Percentiles rank a stretch among this genome's conserved stretches.
These are phyloP conservation scores for Drosophila ogumai DNA, from an alignment of 1,140 invertebrate species.

Conservation along the genomic window DNA sequence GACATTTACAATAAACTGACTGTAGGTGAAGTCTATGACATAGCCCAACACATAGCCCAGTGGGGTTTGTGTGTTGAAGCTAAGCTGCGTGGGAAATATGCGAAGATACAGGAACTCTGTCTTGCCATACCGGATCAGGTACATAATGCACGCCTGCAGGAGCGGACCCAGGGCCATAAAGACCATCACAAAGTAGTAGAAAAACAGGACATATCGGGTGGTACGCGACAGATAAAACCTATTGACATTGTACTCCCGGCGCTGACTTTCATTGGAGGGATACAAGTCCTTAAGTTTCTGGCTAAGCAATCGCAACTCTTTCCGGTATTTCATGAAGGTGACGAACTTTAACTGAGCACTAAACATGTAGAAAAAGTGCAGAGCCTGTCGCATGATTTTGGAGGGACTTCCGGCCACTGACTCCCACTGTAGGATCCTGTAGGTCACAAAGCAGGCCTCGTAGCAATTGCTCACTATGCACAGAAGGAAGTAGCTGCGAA, in stretches of 20 bases:
- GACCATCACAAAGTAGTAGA: conserved; percentile 29
- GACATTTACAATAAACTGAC: conserved; percentile 39
- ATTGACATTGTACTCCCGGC: conserved; percentile 34
- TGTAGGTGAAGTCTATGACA: conserved; percentile 34
- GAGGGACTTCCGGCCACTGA: conserved; percentile 31
- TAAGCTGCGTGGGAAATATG: conserved; percentile 35
- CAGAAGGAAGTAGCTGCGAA: conserved; percentile 19
- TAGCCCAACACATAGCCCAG: conserved; percentile 16
- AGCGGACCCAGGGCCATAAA: conserved; percentile 29
- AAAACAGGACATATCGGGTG: conserved; percentile 25
- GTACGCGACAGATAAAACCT: conserved; percentile 40
- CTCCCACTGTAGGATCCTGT: conserved; percentile 39
- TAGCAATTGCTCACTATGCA: conserved; percentile 42
- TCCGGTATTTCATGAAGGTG: conserved; percentile 42
- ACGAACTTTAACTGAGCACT: conserved; percentile 45
- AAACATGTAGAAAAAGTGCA: conserved; percentile 41
- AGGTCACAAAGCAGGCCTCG: conserved; percentile 28
- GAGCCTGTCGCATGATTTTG: conserved; percentile 43
- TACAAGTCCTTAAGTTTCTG: conserved; percentile 24
- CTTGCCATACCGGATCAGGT: conserved; percentile 1
- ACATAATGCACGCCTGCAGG: conserved; percentile 17
- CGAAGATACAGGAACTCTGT: conserved; percentile 31
- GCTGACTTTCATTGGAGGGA: conserved; percentile 7
- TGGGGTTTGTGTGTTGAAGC: background rate
- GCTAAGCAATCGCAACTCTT: conserved; percentile 6